These are phyloP conservation scores for Stomatorhinus ivindoensis DNA, from an alignment of 2,113 vertebrate species.

Conservation along the genomic window DNA sequence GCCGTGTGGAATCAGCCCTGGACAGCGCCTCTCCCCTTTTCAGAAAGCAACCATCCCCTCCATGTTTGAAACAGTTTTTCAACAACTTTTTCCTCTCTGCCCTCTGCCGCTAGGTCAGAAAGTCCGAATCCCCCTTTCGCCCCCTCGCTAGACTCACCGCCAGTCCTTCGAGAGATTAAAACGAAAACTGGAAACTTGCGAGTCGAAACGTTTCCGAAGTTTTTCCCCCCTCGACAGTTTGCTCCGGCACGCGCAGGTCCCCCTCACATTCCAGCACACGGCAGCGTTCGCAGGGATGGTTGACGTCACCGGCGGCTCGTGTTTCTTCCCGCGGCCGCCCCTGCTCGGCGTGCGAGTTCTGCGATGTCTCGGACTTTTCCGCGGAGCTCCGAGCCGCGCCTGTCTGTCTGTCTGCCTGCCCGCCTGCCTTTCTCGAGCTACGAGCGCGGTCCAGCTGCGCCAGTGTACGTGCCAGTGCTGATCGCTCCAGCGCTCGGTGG, in stretches of 20 bases:
- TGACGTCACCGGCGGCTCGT: conserved; percentile 52
- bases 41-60: conserved; percentile 46
- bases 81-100: conserved; percentile 28
- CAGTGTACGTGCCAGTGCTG: not conserved
- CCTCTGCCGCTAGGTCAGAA: not conserved
- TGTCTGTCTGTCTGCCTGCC: not conserved
- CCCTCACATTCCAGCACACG: conserved; percentile 81
- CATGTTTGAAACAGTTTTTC: conserved; percentile 52
- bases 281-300: conserved; percentile 39
- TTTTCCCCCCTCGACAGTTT: conserved; percentile 16
- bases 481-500: not conserved
- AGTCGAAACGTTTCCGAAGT: not conserved
- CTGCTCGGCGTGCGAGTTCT: not conserved
- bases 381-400: not conserved
- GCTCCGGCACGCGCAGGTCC: conserved; percentile 47
- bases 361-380: not conserved
- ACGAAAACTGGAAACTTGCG: not conserved
- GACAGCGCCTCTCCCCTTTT: conserved; percentile 70
- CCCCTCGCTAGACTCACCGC: conserved; percentile 25
- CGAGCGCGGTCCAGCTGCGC: not conserved
- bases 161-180: not conserved
- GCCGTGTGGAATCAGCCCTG: conserved; percentile 68
- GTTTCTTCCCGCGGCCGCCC: not conserved
- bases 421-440: not conserved
- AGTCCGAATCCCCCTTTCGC: not conserved